phyloP scores from a whole-genome alignment of 2,797 vertebrate genomes.

The Bothrops alternatus region DNA sequence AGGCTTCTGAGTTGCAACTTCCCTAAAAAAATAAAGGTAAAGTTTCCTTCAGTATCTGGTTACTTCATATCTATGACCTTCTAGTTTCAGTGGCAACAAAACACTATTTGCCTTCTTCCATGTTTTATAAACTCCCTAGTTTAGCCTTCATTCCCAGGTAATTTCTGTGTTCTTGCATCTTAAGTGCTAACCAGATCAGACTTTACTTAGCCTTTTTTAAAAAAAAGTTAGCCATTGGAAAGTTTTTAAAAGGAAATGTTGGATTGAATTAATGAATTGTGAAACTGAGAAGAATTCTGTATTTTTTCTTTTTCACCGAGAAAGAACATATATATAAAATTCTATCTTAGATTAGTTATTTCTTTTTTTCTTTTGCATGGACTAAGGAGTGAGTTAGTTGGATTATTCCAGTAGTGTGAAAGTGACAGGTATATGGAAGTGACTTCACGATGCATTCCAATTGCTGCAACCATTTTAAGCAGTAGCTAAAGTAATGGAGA shows the following conservation, averaged over 20 bases:
- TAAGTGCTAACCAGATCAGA: not conserved
- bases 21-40: not conserved
- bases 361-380: not conserved
- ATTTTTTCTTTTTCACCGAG: not conserved
- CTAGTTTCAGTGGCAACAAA: not conserved
- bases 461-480: not conserved
- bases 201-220: not conserved
- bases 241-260: not conserved
- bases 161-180: not conserved
- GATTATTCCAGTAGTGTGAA: not conserved
- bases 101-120: not conserved
- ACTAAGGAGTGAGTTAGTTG: not conserved
- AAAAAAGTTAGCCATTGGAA: not conserved
- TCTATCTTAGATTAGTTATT: not conserved
- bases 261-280: not conserved
- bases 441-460: not conserved
- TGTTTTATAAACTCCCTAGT: not conserved
- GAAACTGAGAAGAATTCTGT: not conserved
- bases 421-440: not conserved
- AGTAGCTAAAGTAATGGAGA: not conserved
- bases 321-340: not conserved
- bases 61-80: not conserved
- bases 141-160: not conserved
- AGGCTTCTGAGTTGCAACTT: too few relatives aligned
- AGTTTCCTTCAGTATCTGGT: not conserved